Percentiles rank a stretch among this genome's conserved stretches.
These are phyloP conservation scores for Ceramica pisi DNA, from an alignment of 2,888 invertebrate species.

Conservation along the genomic window DNA sequence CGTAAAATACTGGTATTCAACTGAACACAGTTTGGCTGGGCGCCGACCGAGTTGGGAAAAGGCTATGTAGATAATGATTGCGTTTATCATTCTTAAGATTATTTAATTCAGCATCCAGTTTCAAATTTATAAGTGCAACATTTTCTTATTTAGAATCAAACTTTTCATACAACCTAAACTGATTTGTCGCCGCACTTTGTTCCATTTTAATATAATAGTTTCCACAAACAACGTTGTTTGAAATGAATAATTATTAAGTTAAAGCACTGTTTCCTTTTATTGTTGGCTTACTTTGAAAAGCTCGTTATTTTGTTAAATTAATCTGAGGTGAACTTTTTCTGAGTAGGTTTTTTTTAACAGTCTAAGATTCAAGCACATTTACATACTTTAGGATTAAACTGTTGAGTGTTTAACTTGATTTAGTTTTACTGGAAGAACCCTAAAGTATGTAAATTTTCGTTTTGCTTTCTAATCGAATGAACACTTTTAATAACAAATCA, in stretches of 20 bases:
- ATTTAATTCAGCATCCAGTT: background rate
- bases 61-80: too few relatives aligned
- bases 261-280: slow-evolving; percentile 16
- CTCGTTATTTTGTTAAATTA: background rate
- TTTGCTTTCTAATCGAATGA: background rate
- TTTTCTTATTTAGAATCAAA: background rate
- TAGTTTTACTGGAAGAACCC: background rate
- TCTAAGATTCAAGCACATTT: too few relatives aligned
- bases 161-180: slow-evolving; percentile 23
- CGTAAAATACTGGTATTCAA: too few relatives aligned
- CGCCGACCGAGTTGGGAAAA: too few relatives aligned
- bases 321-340: background rate
- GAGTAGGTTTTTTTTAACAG: background rate
- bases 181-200: slow-evolving; percentile 45
- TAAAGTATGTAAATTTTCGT: background rate
- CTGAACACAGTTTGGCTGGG: too few relatives aligned
- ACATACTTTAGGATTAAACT: too few relatives aligned
- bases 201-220: slow-evolving; percentile 30
- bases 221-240: slow-evolving; percentile 29
- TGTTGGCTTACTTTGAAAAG: slow-evolving; percentile 12
- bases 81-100: background rate
- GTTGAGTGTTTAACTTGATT: background rate
- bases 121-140: background rate
- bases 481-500: background rate
- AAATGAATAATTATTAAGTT: slow-evolving; percentile 33